A percentile compares a stretch with the other conserved stretches of the same genome.
phyloP scores from a whole-genome alignment of 2,888 invertebrate species.

The Baronia brevicornis region DNA sequence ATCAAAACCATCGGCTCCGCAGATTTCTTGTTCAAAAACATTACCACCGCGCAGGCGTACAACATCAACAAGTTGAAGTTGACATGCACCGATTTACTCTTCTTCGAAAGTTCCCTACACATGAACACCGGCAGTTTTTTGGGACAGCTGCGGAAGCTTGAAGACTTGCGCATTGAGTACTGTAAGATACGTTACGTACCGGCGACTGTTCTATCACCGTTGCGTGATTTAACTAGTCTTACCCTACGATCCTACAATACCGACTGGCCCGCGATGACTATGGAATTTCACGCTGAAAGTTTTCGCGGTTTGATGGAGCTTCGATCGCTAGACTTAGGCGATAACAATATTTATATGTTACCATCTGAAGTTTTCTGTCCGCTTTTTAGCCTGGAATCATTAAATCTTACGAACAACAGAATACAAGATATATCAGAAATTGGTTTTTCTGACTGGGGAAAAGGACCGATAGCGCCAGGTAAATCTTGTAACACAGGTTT shows the following conservation, averaged over 20 bases:
- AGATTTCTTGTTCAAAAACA: conserved; percentile 81
- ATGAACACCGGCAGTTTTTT: conserved; percentile 78
- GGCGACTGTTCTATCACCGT: conserved; percentile 79
- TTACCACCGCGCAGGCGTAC: conserved; percentile 82
- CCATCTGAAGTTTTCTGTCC: conserved; percentile 84
- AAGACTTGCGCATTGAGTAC: conserved; percentile 83
- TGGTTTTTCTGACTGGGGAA: conserved; percentile 84
- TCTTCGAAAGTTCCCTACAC: conserved; percentile 83
- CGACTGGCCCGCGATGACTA: conserved; percentile 86
- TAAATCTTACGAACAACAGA: conserved; percentile 86
- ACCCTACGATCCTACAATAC: conserved; percentile 84
- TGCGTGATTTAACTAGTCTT: conserved; percentile 81
- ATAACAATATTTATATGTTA: conserved; percentile 85
- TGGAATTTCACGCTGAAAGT: conserved; percentile 84
- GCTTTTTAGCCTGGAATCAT: conserved; percentile 78
- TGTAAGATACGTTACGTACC: conserved; percentile 87
- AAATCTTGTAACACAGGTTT: conserved; percentile 82
- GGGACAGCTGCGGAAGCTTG: conserved; percentile 79
- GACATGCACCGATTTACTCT: conserved; percentile 83
- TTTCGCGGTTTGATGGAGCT: conserved; percentile 82
- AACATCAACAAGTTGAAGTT: conserved; percentile 81
- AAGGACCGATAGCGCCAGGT: conserved; percentile 79
- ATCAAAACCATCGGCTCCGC: conserved; percentile 83
- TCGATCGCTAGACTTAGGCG: conserved; percentile 80
- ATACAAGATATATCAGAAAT: conserved; percentile 85